Evolutionary conservation across 2,113 vertebrate genomes (phyloP), one percentile per base, ranked within the genome.

Genomic region (Odobenus rosmarus): DNA sequence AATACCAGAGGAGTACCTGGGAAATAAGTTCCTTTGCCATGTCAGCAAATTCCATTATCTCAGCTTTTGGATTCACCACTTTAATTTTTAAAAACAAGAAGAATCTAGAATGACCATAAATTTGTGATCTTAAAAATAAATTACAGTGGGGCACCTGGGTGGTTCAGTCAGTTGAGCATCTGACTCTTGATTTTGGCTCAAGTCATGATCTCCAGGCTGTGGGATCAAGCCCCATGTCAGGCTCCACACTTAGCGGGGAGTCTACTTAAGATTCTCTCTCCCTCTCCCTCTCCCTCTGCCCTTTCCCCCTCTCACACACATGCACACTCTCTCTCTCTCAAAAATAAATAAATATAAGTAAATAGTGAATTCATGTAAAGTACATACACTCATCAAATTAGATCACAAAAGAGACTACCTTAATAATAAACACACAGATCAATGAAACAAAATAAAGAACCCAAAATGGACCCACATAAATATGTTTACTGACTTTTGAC

Each of bases 31-130:
- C 19, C 28, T 14, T 77, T 4, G 77, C 61, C 67, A 59, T 61
- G 46, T 59, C 57, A 67, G 13, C 82, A 49, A 36, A 53, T 46
- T 69, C 95, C 31, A 88, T 62, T 69, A 82, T 59, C 28, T 90
- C 8, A 53, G 7, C 11, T 89, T 93, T 72, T 80, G 9, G 31
- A 81, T 46, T 69, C 18, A 82, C 28, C 28, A 42, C 21, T 39
- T 86, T 76, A 87, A 28, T 80, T 67, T 85, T 94, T 69, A 67
- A 93, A 90, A 93, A 61, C 13, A 67, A 81, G 36, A 88, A 92
- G 81, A 59, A 19, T 67, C 18, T 86, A 57, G 13, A 86, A 90
- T 53, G 12, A 81, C 13, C 18, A 69, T 81, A 67, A 94, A 89
- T 2, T 71, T 24, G 8, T 84, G 15, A 71, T 87, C 23, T 82